phyloP scores from a whole-genome alignment of 2,797 vertebrate genomes.

The Xenentodon cancila region DNA sequence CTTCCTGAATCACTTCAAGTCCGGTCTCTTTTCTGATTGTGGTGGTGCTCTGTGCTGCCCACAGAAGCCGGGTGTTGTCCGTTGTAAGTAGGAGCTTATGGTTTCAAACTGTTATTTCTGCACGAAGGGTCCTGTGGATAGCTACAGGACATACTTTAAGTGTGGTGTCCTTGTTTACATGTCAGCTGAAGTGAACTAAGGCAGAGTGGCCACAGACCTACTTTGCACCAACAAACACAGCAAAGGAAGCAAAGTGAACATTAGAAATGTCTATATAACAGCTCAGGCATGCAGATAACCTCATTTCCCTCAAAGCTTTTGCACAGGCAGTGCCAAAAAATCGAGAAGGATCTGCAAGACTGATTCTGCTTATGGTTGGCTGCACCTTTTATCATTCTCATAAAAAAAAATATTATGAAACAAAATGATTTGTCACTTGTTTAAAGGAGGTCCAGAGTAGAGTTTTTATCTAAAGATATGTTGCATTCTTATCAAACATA shows the following conservation, averaged over 20 bases:
- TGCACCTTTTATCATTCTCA: too few relatives aligned
- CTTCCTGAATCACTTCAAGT: slow-evolving; percentile 14
- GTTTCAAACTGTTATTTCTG: slow-evolving; percentile 55
- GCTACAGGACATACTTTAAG: slow-evolving; percentile 28
- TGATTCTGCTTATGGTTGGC: too few relatives aligned
- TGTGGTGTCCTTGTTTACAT: slow-evolving; percentile 22
- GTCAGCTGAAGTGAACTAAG: slow-evolving; percentile 21
- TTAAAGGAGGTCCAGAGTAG: too few relatives aligned
- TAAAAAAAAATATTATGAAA: too few relatives aligned
- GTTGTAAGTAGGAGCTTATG: slow-evolving; percentile 10
- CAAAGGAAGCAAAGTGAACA: neutral
- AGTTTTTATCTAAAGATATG: too few relatives aligned
- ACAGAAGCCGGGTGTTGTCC: slow-evolving; percentile 58
- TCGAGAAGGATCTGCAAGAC: too few relatives aligned
- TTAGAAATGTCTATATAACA: neutral
- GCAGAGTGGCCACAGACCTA: neutral
- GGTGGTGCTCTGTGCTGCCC: slow-evolving; percentile 11
- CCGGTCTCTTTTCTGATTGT: slow-evolving; percentile 17
- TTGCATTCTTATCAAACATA: too few relatives aligned
- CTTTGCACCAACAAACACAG: neutral
- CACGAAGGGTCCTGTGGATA: slow-evolving; percentile 35
- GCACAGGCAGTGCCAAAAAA: neutral
- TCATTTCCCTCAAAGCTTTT: neutral
- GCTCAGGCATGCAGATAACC: neutral
- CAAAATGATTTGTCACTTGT: too few relatives aligned